A percentile compares a stretch with the other conserved stretches of the same genome.
Conservation (phyloP, 2,113 vertebrate genomes). For the Lampris megalopsis region DNA sequence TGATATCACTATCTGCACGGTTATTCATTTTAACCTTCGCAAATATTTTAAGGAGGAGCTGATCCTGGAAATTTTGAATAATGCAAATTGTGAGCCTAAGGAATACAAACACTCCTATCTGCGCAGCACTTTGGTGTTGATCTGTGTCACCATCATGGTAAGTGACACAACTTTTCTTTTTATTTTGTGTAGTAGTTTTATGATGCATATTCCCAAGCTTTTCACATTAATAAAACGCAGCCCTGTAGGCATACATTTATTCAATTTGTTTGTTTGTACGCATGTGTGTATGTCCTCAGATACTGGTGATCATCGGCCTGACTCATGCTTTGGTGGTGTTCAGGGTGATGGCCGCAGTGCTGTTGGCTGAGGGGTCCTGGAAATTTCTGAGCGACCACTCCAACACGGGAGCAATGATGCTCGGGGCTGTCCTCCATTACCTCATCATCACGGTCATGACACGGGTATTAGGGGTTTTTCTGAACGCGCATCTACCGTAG, state of each 20-base stretch:
- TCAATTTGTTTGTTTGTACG: not conserved
- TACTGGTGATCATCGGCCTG: slow-evolving; percentile 88
- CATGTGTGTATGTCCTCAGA: slow-evolving; percentile 77
- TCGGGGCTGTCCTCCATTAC: slow-evolving; percentile 91
- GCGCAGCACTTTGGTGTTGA: slow-evolving; percentile 81
- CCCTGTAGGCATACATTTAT: no score
- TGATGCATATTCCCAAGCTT: not conserved
- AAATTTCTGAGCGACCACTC: slow-evolving; percentile 80
- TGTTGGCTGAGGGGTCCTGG: slow-evolving; percentile 72
- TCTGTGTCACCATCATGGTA: slow-evolving; percentile 88
- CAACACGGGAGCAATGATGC: slow-evolving; percentile 80
- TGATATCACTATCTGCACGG: not conserved
- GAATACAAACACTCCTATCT: slow-evolving; percentile 87
- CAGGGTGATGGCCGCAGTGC: slow-evolving; percentile 82
- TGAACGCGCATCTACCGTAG: not conserved
- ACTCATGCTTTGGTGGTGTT: slow-evolving; percentile 89
- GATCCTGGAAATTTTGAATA: slow-evolving; percentile 86
- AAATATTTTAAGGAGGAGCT: slow-evolving; percentile 87
- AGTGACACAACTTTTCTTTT: not conserved
- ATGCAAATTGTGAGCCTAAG: slow-evolving; percentile 66
- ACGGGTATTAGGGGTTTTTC: slow-evolving; percentile 57
- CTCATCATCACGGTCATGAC: slow-evolving; percentile 91
- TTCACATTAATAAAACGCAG: not conserved
- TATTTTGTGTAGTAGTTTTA: not conserved
- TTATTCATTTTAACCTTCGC: not conserved